These are phyloP conservation scores for Zoanthus sociatus DNA, from an alignment of 92 coral and sea anemone genomes.

Conservation along the genomic window DNA sequence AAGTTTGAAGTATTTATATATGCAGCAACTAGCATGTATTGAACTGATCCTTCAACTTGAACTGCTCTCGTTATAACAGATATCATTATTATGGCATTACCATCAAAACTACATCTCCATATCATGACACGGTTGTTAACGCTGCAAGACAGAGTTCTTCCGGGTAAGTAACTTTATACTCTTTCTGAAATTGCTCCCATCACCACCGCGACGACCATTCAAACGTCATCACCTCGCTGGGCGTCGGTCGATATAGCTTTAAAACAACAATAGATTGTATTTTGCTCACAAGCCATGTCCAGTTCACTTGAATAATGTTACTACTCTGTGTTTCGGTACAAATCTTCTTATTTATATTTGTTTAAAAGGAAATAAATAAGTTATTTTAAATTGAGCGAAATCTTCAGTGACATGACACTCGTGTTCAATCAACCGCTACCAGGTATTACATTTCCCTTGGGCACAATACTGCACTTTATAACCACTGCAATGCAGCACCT, in stretches of 20 bases:
- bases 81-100: conserved; percentile 99
- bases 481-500: not conserved
- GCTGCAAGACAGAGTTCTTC: conserved; percentile 93
- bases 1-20: not conserved
- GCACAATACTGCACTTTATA: not conserved
- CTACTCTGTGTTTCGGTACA: too few relatives aligned
- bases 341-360: too few relatives aligned
- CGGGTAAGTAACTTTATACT: conserved; percentile 70
- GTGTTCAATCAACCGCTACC: too few relatives aligned
- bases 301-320: not conserved
- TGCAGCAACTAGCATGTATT: not conserved
- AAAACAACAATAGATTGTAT: not conserved
- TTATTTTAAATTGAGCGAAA: too few relatives aligned
- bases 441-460: not conserved
- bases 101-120: conserved; percentile 92
- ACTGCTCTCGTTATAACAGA: conserved; percentile 56
- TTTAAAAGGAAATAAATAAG: too few relatives aligned
- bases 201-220: too few relatives aligned
- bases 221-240: too few relatives aligned
- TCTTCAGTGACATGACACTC: too few relatives aligned
- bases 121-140: conserved; percentile 93
- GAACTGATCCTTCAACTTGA: not conserved
- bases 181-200: too few relatives aligned
- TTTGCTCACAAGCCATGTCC: not conserved
- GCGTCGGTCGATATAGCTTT: not conserved